Percentiles rank a stretch among this genome's conserved stretches.
Conservation (phyloP, 2,113 vertebrate genomes). For the Sclerurus mexicanus region DNA sequence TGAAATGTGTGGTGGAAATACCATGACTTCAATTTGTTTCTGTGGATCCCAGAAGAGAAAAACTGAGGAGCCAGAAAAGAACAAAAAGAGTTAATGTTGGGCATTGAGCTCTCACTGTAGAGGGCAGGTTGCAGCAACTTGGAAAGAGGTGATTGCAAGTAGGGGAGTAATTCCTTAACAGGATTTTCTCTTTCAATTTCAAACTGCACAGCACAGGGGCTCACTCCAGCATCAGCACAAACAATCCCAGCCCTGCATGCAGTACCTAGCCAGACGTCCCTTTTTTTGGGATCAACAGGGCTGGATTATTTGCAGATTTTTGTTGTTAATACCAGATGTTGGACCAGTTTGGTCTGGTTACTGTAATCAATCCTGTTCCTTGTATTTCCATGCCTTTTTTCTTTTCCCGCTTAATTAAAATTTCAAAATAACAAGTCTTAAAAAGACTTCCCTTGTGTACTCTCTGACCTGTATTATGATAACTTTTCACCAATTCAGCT, state of each 20-base stretch:
- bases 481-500: neutral
- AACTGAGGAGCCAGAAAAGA: neutral
- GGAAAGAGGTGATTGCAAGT: constrained; percentile 14
- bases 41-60: neutral
- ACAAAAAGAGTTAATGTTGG: neutral
- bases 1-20: neutral
- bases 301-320: neutral
- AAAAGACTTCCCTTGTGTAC: neutral
- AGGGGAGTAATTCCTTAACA: constrained; percentile 25
- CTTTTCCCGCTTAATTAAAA: neutral
- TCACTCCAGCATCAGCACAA: neutral
- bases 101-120: neutral
- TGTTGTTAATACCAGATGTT: neutral
- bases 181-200: neutral
- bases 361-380: neutral
- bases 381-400: neutral
- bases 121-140: constrained; percentile 12
- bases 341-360: neutral
- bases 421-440: neutral
- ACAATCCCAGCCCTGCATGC: neutral
- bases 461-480: neutral
- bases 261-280: rapidly evolving
- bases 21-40: neutral
- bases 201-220: neutral
- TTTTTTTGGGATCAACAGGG: neutral